phyloP scores from a whole-genome alignment of 2,888 invertebrate species.

The Diarsia rubi region DNA sequence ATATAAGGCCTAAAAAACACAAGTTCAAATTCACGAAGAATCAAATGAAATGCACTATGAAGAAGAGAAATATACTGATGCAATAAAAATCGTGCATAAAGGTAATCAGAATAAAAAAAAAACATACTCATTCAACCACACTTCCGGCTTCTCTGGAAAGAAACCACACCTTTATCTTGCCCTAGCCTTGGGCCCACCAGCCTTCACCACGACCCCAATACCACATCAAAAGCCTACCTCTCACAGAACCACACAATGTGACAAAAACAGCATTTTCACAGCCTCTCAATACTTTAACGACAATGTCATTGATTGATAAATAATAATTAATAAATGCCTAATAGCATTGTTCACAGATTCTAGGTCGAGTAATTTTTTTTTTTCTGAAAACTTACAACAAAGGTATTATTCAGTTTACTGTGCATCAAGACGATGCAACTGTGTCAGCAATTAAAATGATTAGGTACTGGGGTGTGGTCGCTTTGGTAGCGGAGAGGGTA shows the following conservation, averaged over 20 bases:
- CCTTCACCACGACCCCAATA: conserved; percentile 27
- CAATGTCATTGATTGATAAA: conserved; percentile 68
- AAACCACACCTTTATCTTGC: conserved; percentile 1
- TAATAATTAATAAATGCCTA: conserved; percentile 73
- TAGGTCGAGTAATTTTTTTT: conserved; percentile 80
- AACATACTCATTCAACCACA: not conserved
- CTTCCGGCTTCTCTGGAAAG: conserved; percentile 4
- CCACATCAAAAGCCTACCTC: conserved; percentile 19
- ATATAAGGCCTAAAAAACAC: not conserved
- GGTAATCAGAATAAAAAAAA: not conserved
- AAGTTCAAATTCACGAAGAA: no score
- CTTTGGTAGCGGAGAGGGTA: conserved; percentile 66
- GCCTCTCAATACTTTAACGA: conserved; percentile 54
- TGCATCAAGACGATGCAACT: conserved; percentile 83
- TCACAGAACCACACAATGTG: conserved; percentile 27
- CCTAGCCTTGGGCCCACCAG: conserved; percentile 15
- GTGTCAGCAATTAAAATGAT: conserved; percentile 88
- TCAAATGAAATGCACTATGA: not conserved
- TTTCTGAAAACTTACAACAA: conserved; percentile 78
- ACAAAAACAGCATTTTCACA: conserved; percentile 61
- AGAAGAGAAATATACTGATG: not conserved
- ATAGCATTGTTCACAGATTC: conserved; percentile 78
- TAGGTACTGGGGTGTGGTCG: conserved; percentile 73
- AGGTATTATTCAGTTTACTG: conserved; percentile 82
- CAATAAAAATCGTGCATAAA: not conserved